phyloP scores from a whole-genome alignment of 2,888 invertebrate species.

The Caenorhabditis angaria region DNA sequence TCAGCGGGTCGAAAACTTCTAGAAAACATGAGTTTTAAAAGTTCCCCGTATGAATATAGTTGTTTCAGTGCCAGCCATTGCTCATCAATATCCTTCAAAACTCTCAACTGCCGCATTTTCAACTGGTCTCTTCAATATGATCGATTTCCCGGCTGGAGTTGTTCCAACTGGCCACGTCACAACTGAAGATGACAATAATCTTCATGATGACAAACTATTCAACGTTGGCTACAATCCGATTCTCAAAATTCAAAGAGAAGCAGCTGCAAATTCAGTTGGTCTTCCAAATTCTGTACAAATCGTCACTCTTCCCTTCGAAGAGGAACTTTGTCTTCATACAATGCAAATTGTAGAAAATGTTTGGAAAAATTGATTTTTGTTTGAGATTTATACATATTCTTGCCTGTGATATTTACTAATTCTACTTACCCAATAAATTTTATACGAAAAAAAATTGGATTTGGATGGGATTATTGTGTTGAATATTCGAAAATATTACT shows the following conservation, averaged over 20 bases:
- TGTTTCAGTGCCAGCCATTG: conserved; percentile 61
- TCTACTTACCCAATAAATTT: background rate
- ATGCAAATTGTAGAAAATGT: conserved; percentile 58
- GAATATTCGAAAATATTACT: background rate
- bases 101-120: conserved; percentile 62
- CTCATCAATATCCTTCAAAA: conserved; percentile 61
- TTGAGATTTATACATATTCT: background rate
- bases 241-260: conserved; percentile 39
- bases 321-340: conserved; percentile 60
- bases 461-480: background rate
- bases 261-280: conserved; percentile 52
- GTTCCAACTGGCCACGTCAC: conserved; percentile 72
- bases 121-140: conserved; percentile 72
- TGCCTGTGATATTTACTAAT: background rate
- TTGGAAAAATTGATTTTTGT: background rate
- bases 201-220: conserved; percentile 59
- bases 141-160: conserved; percentile 73
- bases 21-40: too few relatives aligned
- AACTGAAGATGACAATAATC: conserved; percentile 54
- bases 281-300: conserved; percentile 65
- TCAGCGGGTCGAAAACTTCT: too few relatives aligned
- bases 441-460: background rate
- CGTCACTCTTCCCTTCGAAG: conserved; percentile 59
- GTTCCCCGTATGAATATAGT: too few relatives aligned
- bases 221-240: conserved; percentile 58